Base-by-base conservation (phyloP, 1,140 invertebrate species). In the Nephila pilipes region DNA sequence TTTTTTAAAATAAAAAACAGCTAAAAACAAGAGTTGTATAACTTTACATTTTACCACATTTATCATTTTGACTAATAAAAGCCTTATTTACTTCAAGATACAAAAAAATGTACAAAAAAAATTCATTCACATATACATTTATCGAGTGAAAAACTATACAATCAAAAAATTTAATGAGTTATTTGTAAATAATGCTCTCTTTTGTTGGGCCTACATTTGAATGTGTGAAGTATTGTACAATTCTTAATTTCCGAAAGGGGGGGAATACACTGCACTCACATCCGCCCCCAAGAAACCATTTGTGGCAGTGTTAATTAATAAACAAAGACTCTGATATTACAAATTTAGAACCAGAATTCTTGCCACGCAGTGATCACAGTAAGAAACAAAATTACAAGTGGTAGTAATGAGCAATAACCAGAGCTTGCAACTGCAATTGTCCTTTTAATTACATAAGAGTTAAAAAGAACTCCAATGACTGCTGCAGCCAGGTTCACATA, bases 341-440 rank as follows among this genome's bases (percentile, higher is more conserved):
- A 87, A 87, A 93, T 93, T 93, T 93, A 36, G 91, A 93, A 87
- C 46, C 25, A 87, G 80, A 75, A 58, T 63, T 93, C 85, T 87
- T 87, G 60, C 91, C 60, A 79, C 63, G 54, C 32, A 85, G 83
- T 93, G 85, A 93, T 93, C 91, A 93, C 91, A 93, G 91, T 83
- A 83, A 83, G 85, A 80, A 87, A 92, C 5, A 85, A 87, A 87
- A 87, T 85, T 29, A 92, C 81, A 83, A 92, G 90, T 87, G 85
- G 91, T 93, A 57, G 20, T 63, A 25, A 85, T 93, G 91, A 93
- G 91, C 91, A 93, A 93, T 87, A 90, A 87, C 83, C 85, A 87
- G 60, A 79, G 91, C 83, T 87, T 87, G 85, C 81, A 83, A 83
- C 54, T 83, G 81, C 81, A 57, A 83, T 83, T 83, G 38, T 83